Evolutionary conservation across 1,140 invertebrate genomes (phyloP).

Genomic region (Proctacanthus coquilletti): DNA sequence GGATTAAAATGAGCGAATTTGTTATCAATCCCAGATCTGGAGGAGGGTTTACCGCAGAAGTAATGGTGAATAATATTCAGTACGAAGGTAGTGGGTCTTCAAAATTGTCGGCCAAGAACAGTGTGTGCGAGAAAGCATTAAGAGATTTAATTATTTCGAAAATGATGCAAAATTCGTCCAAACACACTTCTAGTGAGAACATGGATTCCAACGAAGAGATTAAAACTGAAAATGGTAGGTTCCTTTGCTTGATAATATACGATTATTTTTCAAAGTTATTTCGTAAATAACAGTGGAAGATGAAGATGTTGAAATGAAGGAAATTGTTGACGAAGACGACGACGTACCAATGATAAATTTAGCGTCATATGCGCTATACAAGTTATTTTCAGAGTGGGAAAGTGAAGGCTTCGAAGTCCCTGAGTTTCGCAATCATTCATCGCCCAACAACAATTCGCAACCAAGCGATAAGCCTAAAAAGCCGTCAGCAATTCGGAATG

Average conservation of each 20-base stretch:
- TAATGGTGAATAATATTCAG: conserved; percentile 21
- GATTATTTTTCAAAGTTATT: not conserved
- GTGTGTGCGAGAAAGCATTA: conserved; percentile 55
- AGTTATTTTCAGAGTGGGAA: conserved; percentile 60
- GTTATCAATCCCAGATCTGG: conserved; percentile 18
- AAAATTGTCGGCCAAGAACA: conserved; percentile 39
- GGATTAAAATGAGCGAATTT: conserved; percentile 25
- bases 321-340: conserved; percentile 21
- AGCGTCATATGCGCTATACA: conserved; percentile 58
- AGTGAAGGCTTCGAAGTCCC: conserved; percentile 49
- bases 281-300: too few relatives aligned
- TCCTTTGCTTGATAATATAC: too few relatives aligned
- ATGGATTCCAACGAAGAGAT: conserved; percentile 12
- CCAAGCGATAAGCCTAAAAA: conserved; percentile 21
- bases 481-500: conserved; percentile 27
- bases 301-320: conserved; percentile 10
- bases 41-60: conserved; percentile 23
- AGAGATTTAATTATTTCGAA: conserved; percentile 51
- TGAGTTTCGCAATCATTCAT: conserved; percentile 18
- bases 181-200: conserved; percentile 2
- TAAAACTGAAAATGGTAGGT: too few relatives aligned
- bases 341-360: conserved; percentile 59
- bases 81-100: conserved; percentile 31
- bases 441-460: conserved; percentile 20
- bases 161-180: conserved; percentile 34